These are phyloP conservation scores for Thamnophis elegans DNA, from an alignment of 2,797 vertebrate genomes.

Conservation along the genomic window DNA sequence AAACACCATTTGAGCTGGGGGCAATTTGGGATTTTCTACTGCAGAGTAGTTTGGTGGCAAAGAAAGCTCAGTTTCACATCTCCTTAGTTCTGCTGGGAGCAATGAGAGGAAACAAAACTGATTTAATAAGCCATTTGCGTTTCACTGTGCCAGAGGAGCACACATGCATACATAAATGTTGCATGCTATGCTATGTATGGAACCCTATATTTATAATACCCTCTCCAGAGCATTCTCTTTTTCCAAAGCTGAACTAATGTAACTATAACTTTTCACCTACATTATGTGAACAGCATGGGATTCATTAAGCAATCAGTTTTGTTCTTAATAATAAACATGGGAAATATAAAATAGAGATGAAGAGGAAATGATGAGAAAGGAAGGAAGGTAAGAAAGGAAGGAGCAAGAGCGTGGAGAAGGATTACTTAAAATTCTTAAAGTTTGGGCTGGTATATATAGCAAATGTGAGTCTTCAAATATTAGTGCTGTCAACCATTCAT, in stretches of 20 bases:
- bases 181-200: neutral
- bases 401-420: neutral
- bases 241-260: neutral
- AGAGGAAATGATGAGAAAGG: neutral
- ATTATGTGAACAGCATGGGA: neutral
- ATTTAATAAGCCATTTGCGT: neutral
- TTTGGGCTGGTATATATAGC: neutral
- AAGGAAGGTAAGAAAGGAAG: neutral
- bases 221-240: neutral
- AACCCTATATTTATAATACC: neutral
- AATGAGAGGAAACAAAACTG: neutral
- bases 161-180: neutral
- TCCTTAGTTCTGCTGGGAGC: neutral
- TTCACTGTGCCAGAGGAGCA: neutral
- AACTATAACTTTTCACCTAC: neutral
- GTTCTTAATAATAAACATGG: neutral
- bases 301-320: neutral
- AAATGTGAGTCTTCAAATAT: neutral
- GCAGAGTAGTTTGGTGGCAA: neutral
- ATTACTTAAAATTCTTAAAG: neutral
- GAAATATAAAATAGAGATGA: neutral
- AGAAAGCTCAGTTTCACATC: neutral
- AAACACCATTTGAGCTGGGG: neutral
- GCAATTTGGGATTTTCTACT: neutral
- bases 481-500: neutral